Percentiles rank a stretch among this genome's conserved stretches.
phyloP scores from a whole-genome alignment of 2,888 invertebrate species.

The Philaethria dido region DNA sequence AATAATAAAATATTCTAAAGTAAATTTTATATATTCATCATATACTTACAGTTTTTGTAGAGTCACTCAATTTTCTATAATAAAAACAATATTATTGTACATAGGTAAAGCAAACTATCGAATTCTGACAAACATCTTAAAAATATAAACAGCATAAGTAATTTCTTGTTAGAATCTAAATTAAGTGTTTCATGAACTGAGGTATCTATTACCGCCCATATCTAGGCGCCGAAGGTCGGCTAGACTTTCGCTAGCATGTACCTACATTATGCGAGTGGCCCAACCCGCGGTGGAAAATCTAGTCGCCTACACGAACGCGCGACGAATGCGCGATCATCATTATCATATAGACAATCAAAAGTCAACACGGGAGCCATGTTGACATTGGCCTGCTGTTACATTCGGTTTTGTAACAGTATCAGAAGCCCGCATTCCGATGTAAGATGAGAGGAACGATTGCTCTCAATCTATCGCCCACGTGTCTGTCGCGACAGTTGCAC shows the following conservation, averaged over 20 bases:
- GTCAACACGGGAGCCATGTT: slow-evolving; percentile 63
- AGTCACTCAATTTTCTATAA: too few relatives aligned
- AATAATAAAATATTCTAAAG: not conserved
- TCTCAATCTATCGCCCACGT: slow-evolving; percentile 59
- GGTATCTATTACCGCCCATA: slow-evolving; percentile 72
- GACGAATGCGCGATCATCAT: slow-evolving; percentile 61
- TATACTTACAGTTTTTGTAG: too few relatives aligned
- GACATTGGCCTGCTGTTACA: slow-evolving; percentile 79
- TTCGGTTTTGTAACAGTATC: slow-evolving; percentile 77
- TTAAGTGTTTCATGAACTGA: slow-evolving; percentile 68
- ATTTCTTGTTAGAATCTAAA: slow-evolving; percentile 55
- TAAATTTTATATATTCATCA: too few relatives aligned
- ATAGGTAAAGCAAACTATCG: too few relatives aligned
- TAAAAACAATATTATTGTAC: too few relatives aligned
- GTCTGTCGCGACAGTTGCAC: slow-evolving; percentile 66
- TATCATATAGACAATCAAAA: slow-evolving; percentile 66
- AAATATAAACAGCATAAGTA: slow-evolving; percentile 2
- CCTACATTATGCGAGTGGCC: slow-evolving; percentile 67
- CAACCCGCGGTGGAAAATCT: slow-evolving; percentile 73
- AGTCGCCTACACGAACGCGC: slow-evolving; percentile 72
- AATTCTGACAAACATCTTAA: not conserved
- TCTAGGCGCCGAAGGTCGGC: slow-evolving; percentile 78
- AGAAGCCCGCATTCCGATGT: slow-evolving; percentile 76
- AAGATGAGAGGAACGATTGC: slow-evolving; percentile 72
- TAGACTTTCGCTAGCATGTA: slow-evolving; percentile 76